These are phyloP conservation scores for Clarias gariepinus DNA, from an alignment of 2,113 vertebrate species.

Conservation along the genomic window DNA sequence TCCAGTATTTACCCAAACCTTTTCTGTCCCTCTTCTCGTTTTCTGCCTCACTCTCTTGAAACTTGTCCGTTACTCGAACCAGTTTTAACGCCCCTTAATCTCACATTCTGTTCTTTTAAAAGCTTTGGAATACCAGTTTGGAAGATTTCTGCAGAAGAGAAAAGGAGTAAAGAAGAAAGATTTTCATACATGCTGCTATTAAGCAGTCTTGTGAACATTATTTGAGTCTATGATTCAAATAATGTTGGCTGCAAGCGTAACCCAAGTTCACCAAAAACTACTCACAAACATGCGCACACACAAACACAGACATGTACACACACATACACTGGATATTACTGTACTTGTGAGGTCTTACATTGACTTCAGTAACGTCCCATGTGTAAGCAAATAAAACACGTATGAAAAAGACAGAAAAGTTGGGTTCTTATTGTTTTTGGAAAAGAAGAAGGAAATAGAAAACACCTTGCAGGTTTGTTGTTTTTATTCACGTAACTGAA, in stretches of 20 bases:
- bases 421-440: slow-evolving; percentile 45
- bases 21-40: slow-evolving; percentile 12
- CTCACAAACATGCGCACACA: slow-evolving; percentile 30
- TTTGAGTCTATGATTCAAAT: slow-evolving; percentile 36
- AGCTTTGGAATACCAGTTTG: background rate
- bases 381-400: background rate
- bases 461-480: slow-evolving; percentile 44
- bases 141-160: background rate
- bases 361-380: slow-evolving; percentile 30
- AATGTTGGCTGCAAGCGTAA: slow-evolving; percentile 17
- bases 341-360: slow-evolving; percentile 51
- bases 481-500: slow-evolving; percentile 47
- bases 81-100: background rate
- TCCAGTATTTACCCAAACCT: slow-evolving; percentile 28
- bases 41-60: background rate
- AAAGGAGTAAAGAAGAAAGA: background rate
- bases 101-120: background rate
- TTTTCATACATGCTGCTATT: slow-evolving; percentile 23
- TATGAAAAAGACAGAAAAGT: background rate
- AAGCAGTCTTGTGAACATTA: slow-evolving; percentile 29
- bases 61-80: background rate
- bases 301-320: slow-evolving; percentile 42
- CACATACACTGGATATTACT: slow-evolving; percentile 39
- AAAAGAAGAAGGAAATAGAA: slow-evolving; percentile 40
- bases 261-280: slow-evolving; percentile 38